Percentiles rank a stretch among this genome's conserved stretches.
Conservation (phyloP, 2,113 vertebrate genomes). For the Panurus biarmicus region DNA sequence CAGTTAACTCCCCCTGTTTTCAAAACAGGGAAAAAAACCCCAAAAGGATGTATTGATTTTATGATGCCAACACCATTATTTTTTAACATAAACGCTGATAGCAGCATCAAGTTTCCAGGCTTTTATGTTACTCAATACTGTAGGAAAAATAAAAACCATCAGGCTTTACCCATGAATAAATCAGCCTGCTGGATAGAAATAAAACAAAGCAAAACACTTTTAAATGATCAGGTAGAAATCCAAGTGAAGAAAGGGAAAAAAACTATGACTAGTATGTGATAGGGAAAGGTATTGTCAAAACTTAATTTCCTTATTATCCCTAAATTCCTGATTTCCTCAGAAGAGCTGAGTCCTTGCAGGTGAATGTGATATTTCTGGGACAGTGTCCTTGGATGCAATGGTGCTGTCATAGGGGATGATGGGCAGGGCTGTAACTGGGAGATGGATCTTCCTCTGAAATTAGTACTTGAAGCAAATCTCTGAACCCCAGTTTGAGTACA, state of each 20-base stretch:
- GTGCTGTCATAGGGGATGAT: fast-evolving
- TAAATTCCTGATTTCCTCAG: neutral
- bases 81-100: neutral
- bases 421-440: neutral
- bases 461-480: neutral
- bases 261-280: neutral
- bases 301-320: neutral
- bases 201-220: neutral
- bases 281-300: neutral
- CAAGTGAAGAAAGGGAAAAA: neutral
- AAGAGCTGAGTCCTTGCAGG: neutral
- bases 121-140: neutral
- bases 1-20: neutral
- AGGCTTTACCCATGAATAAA: neutral
- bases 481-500: neutral
- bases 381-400: neutral
- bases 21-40: neutral
- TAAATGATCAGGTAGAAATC: neutral
- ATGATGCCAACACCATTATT: neutral
- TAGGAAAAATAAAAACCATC: neutral
- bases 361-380: neutral
- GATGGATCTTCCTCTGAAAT: neutral
- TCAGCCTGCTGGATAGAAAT: neutral
- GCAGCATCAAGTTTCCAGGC: neutral
- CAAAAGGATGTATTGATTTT: neutral